Evolutionary conservation across 2,888 invertebrate species (phyloP).

Genomic region (Corythucha ciliata): DNA sequence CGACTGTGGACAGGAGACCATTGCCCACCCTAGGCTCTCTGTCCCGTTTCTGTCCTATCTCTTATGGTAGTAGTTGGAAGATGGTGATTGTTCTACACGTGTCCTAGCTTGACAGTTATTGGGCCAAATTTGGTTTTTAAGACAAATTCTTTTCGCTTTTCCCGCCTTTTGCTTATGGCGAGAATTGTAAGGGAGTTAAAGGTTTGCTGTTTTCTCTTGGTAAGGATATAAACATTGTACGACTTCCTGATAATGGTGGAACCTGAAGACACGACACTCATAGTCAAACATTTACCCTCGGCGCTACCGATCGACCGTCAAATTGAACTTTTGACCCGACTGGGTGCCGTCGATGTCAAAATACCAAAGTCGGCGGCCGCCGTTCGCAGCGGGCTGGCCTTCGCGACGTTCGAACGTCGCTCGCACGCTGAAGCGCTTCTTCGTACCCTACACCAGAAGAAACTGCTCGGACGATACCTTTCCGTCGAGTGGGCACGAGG

Average conservation of each 20-base stretch:
- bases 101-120: no score
- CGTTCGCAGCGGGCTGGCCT: constrained; percentile 49
- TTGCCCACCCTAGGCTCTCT: no score
- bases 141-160: no score
- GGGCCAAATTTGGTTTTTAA: no score
- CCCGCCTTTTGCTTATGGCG: no score
- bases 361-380: constrained; percentile 50
- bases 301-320: constrained; percentile 56
- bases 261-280: constrained; percentile 44
- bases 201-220: no score
- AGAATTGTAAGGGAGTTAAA: no score
- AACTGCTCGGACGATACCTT: constrained; percentile 56
- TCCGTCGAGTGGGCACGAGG: constrained; percentile 65
- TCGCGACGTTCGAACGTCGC: constrained; percentile 54
- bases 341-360: constrained; percentile 64
- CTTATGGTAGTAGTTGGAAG: no score
- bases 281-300: constrained; percentile 61
- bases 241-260: constrained; percentile 23
- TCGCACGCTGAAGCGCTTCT: constrained; percentile 57
- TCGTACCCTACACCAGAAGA: constrained; percentile 61
- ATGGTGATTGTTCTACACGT: no score
- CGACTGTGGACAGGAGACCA: no score
- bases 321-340: constrained; percentile 61
- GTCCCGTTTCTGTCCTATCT: no score
- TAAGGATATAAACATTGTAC: no score